Evolutionary conservation across 1,140 invertebrate genomes (phyloP).

Genomic region (Cotesia chilonis): DNA sequence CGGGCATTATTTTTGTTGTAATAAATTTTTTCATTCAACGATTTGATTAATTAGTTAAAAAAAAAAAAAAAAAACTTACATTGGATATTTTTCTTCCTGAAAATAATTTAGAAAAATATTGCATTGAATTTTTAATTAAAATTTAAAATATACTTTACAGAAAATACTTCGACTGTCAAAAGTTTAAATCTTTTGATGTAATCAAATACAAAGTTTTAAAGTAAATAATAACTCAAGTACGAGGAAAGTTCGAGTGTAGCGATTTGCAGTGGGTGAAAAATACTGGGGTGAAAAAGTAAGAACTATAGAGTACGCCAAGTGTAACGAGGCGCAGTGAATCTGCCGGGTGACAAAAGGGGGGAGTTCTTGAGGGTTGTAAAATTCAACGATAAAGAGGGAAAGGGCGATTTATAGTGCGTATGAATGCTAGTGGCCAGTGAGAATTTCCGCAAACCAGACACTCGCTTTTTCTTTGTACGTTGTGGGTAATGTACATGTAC

Average conservation of each 20-base stretch:
- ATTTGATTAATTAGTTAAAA: too few relatives aligned
- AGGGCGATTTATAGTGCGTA: background rate
- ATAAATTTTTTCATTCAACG: too few relatives aligned
- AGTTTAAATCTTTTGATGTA: too few relatives aligned
- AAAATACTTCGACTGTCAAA: too few relatives aligned
- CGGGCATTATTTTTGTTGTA: too few relatives aligned
- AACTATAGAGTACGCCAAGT: background rate
- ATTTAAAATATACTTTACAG: too few relatives aligned
- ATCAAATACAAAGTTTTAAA: background rate
- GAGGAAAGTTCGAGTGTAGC: slow-evolving; percentile 1
- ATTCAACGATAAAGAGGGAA: slow-evolving; percentile 1
- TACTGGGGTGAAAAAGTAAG: background rate
- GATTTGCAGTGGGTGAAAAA: slow-evolving; percentile 16
- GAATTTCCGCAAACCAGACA: slow-evolving; percentile 8
- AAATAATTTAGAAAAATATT: too few relatives aligned
- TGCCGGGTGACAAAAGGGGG: background rate
- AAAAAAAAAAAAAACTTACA: too few relatives aligned
- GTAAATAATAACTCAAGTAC: background rate
- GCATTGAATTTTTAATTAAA: too few relatives aligned
- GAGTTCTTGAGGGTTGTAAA: slow-evolving; percentile 16
- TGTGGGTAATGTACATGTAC: background rate
- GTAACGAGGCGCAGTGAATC: slow-evolving; percentile 17
- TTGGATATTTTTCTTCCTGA: too few relatives aligned
- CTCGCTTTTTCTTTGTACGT: background rate
- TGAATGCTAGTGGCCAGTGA: slow-evolving; percentile 12